Base-by-base conservation (phyloP, 2,113 vertebrate species). In the Rhagologus leucostigma region DNA sequence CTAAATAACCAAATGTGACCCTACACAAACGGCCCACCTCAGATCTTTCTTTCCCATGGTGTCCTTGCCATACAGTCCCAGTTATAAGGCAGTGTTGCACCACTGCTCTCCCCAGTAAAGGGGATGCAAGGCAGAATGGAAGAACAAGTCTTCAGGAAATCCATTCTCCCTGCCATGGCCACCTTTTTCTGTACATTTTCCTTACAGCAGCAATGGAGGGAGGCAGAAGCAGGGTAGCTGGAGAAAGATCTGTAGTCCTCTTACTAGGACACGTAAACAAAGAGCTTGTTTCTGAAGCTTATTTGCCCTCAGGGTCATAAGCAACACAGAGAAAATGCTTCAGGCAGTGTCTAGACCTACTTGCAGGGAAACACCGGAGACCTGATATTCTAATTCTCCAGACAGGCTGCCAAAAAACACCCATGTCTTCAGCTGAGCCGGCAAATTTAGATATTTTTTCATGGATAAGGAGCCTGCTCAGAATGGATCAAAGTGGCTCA, bases 151-250 rank as follows among this genome's bases (percentile, higher is more conserved):
- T n/a, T 33, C 44, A 77, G 42, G 39, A 67, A 6, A 2, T 7
- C 37, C 32, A 37, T 57, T 69, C 33, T 35, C 5, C 37, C 32
- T 53, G 19, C 22, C 22, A 21, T 5, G 8, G 27, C 13, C n/a
- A 33, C 37, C 11, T n/a, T 47, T n/a, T 46, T 21, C 53, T 39
- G 30, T 24, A 21, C 24, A 41, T 2, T 37, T 56, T 84, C 29
- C 37, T 10, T 20, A 60, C 7, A 53, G 22, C 10, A 77, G 15
- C 29, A 56, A 6, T 7, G 6, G 0, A 0, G 4, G 52, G 19
- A 87, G 63, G 29, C 7, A 69, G 41, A 15, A 76, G 33, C 11
- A 56, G 17, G 9, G 29, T 19, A 69, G 49, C 55, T n/a, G 53
- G 8, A 84, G 22, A 5, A 65, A 69, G 21, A 52, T 13, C n/a